These are phyloP conservation scores for Cavia porcellus DNA, from an alignment of 2,113 vertebrate genomes.

Conservation along the genomic window DNA sequence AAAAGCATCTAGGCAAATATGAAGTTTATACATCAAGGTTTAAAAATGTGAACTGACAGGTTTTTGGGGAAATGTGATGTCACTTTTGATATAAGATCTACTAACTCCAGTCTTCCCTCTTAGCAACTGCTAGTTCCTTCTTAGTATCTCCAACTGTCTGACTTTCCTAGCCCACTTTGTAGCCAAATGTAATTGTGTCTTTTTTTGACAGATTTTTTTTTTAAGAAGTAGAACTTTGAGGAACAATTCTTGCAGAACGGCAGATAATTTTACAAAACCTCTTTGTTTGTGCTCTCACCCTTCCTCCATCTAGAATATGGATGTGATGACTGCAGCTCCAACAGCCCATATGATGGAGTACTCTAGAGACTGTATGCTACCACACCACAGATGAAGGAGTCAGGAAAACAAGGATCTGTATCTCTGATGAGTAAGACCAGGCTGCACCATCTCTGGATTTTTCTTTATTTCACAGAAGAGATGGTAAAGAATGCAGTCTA, in stretches of 20 bases:
- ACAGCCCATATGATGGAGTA: background rate
- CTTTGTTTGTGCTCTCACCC: background rate
- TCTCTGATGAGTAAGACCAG: background rate
- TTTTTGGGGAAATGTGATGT: background rate
- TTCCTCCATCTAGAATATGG: background rate
- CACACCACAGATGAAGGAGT: background rate
- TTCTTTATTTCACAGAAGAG: conserved; percentile 34
- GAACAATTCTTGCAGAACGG: background rate
- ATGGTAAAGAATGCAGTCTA: background rate
- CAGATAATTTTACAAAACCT: background rate
- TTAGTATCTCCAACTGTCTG: background rate
- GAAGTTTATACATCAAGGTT: conserved; percentile 46
- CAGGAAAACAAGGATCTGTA: background rate
- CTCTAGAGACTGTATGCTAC: background rate
- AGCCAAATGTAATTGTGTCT: conserved; percentile 3
- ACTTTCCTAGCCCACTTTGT: background rate
- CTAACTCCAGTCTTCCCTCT: background rate
- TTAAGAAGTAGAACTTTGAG: background rate
- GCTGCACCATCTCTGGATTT: background rate
- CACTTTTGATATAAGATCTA: background rate
- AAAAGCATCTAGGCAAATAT: conserved; percentile 48
- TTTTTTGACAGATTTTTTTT: background rate
- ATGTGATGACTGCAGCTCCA: background rate
- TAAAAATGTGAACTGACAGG: conserved; percentile 20
- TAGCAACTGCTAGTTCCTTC: background rate